Base-by-base conservation (phyloP, 2,888 invertebrate genomes). In the Drosophila neonasuta region DNA sequence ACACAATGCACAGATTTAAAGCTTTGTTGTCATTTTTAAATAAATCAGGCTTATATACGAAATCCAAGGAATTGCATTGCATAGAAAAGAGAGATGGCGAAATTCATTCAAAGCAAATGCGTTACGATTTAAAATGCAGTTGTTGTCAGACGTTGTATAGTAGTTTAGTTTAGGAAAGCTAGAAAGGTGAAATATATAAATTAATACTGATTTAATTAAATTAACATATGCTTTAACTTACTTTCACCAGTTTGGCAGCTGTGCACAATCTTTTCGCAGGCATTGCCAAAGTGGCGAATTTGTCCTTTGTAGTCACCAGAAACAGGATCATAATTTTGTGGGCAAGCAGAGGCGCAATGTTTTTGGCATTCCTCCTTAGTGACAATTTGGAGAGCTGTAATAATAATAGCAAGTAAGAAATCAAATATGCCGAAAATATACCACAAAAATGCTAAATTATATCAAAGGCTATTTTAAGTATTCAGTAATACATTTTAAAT, bases 181-280 rank as follows among this genome's bases (percentile, higher is more conserved):
- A 55, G n/a, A 61, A 48, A 39, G 9, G 20, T 10, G 3, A 15
- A 39, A 8, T n/a, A 46, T 1, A 1, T 11, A 1, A 11, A 39
- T n/a, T 6, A 7, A 1, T 9, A 2, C 6, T 5, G 1, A 11
- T 17, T 46, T 2, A 3, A n/a, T 20, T 5, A 2, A 11, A 17
- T 4, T 7, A 36, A 36, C 11, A n/a, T n/a, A 1, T 4, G 3
- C n/a, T 41, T 11, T 0, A 6, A 68, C 83, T 69, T 65, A 83
- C 86, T 76, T 39, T 84, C 76, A 3, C 84, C 86, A 2, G 77
- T 86, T 1, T 5, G 9, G 9, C 83, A 84, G 29, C 34, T 69
- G 39, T 84, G 73, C 0, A n/a, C 61, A 10, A 0, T 6, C 55
- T 64, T 72, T 5, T 39, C 46, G 24, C 83, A 84, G 5, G n/a